Evolutionary conservation across 64 coral and sea anemone species (phyloP).

Genomic region (Montipora sp.): DNA sequence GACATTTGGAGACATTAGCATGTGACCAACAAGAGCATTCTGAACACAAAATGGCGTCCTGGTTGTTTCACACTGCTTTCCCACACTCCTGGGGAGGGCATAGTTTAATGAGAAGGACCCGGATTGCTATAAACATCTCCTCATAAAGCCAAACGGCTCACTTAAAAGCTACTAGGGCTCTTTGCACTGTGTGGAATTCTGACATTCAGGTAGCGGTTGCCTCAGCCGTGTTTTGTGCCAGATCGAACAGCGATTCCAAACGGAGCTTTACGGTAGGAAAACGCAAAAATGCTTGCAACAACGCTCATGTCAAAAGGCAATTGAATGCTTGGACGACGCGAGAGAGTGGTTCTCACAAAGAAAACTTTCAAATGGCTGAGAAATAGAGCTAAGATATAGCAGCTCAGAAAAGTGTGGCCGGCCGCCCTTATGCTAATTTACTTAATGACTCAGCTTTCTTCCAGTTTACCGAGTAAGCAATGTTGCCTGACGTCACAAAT

Average conservation of each 20-base stretch:
- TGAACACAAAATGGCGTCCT: constrained; percentile 71
- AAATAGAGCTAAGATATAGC: neutral
- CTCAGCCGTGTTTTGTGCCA: constrained; percentile 4
- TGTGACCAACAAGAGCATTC: constrained; percentile 38
- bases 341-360: neutral
- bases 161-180: constrained; percentile 40
- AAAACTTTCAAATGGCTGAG: neutral
- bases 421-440: neutral
- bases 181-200: constrained; percentile 13
- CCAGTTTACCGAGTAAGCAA: too few species aligned
- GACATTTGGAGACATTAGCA: constrained; percentile 58
- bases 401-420: neutral
- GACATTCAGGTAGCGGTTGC: neutral
- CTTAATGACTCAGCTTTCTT: too few species aligned
- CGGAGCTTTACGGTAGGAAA: neutral
- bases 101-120: constrained; percentile 14
- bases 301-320: neutral
- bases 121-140: constrained; percentile 48
- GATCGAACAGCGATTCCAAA: neutral
- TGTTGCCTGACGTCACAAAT: too few species aligned
- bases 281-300: constrained; percentile 7
- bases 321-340: neutral
- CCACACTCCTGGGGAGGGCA: constrained; percentile 31
- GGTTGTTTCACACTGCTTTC: constrained; percentile 57
- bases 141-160: constrained; percentile 38